Percentiles rank a stretch among this genome's conserved stretches.
Conservation (phyloP, 92 coral and sea anemone species). For the Umimayanthus kanabou region DNA sequence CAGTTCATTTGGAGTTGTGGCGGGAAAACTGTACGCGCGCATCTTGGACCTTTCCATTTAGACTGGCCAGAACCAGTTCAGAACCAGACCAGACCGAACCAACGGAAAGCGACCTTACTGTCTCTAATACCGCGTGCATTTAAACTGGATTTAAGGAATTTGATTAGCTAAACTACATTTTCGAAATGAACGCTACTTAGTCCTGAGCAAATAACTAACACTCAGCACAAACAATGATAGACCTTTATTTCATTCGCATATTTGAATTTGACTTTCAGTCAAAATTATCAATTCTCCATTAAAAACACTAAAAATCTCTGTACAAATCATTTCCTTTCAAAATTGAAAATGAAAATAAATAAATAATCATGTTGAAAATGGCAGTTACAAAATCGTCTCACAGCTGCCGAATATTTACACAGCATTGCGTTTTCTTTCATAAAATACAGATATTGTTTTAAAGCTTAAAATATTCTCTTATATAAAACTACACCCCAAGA, state of each 20-base stretch:
- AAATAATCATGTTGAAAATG: constrained; percentile 13
- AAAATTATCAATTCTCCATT: neutral
- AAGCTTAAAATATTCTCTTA: too few species aligned
- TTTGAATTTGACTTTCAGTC: constrained; percentile 19
- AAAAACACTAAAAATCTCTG: constrained; percentile 8
- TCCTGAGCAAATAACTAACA: neutral
- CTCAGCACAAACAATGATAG: neutral
- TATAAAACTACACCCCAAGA: neutral
- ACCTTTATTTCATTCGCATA: constrained; percentile 5
- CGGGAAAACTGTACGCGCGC: too few species aligned
- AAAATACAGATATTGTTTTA: neutral
- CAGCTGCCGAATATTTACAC: neutral
- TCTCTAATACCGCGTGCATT: too few species aligned
- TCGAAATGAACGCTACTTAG: too few species aligned
- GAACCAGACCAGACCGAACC: too few species aligned
- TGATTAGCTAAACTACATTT: too few species aligned
- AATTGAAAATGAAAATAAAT: neutral
- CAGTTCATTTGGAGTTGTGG: too few species aligned
- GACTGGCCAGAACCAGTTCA: too few species aligned
- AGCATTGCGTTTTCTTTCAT: neutral
- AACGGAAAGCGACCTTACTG: too few species aligned
- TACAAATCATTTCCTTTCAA: constrained; percentile 12
- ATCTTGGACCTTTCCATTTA: too few species aligned
- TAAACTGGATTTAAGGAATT: too few species aligned
- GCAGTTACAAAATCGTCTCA: neutral